phyloP scores from a whole-genome alignment of 2,113 vertebrate species.

The Melanerpes aurifrons region DNA sequence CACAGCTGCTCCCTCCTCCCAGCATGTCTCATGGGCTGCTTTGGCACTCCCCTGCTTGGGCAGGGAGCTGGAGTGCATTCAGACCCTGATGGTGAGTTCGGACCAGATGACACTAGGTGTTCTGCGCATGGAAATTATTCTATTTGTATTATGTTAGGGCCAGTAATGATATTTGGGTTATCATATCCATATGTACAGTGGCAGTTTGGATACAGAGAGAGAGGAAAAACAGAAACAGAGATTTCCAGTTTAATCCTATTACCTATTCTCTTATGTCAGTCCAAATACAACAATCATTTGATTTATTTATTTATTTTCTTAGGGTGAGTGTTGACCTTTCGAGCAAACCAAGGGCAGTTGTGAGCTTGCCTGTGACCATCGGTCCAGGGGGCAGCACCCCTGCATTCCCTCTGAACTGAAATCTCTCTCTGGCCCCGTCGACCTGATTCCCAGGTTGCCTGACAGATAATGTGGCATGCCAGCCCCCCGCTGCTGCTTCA shows the following conservation, averaged over 20 bases:
- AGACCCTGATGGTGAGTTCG: background rate
- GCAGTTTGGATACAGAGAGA: background rate
- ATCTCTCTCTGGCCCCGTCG: conserved; percentile 24
- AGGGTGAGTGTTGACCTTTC: background rate
- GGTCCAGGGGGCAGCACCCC: background rate
- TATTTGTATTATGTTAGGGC: background rate
- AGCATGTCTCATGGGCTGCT: accelerated
- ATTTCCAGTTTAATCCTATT: background rate
- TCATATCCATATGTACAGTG: background rate
- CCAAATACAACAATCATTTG: background rate
- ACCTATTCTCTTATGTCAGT: background rate
- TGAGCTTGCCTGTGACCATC: background rate
- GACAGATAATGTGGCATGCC: conserved; percentile 30
- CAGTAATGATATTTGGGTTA: background rate
- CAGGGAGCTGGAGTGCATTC: accelerated
- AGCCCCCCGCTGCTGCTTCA: conserved; percentile 63
- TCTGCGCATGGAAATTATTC: background rate
- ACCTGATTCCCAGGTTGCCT: conserved; percentile 50
- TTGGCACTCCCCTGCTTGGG: background rate
- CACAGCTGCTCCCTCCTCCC: background rate
- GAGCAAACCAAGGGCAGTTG: background rate
- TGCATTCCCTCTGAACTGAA: conserved; percentile 23
- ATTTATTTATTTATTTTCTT: background rate
- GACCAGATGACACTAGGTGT: background rate
- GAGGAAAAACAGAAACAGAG: background rate